Conservation (phyloP, 2,113 vertebrate genomes). For the Pollachius pollachius region DNA sequence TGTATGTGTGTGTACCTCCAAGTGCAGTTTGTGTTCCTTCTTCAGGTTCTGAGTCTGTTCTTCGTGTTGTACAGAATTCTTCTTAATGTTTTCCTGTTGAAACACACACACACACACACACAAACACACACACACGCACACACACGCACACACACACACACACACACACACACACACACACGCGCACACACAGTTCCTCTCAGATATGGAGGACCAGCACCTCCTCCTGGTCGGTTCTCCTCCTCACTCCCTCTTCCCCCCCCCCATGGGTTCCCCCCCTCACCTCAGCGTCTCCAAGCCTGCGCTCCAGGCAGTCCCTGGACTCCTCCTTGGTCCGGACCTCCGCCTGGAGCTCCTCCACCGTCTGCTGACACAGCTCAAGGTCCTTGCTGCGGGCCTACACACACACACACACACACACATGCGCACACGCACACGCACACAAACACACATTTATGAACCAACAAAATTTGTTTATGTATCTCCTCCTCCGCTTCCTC, state of each 20-base stretch:
- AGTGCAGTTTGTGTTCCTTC: neutral
- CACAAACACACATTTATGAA: too few relatives aligned
- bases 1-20: neutral
- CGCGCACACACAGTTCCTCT: neutral
- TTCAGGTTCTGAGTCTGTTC: neutral
- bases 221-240: too few relatives aligned
- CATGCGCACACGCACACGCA: neutral
- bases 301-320: neutral
- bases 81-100: neutral
- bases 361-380: neutral
- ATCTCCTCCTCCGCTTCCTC: neutral
- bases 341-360: neutral
- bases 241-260: too few relatives aligned
- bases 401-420: neutral
- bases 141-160: neutral
- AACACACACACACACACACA: conserved; percentile 6
- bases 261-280: neutral
- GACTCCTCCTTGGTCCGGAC: neutral
- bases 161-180: neutral
- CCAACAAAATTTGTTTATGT: neutral
- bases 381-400: neutral
- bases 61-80: neutral
- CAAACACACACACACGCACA: neutral
- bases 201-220: too few relatives aligned
- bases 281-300: neutral